Evolutionary conservation across 1,140 invertebrate species (phyloP).

Genomic region (Drosophila insularis): DNA sequence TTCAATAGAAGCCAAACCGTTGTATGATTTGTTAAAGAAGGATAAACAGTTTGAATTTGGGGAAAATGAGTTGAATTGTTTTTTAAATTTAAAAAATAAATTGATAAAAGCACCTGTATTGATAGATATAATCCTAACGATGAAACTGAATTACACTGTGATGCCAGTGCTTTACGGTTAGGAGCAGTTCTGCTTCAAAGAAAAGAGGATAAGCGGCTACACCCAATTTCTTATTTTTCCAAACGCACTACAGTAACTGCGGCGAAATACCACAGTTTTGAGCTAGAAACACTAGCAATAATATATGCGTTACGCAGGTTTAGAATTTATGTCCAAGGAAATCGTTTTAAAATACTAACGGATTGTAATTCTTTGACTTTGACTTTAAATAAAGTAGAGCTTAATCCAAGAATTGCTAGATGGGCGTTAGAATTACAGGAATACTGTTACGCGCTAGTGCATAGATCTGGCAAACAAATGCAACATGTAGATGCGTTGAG

Average conservation of each 20-base stretch:
- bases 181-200: not conserved
- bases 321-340: too few species aligned
- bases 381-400: not conserved
- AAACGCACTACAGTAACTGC: not conserved
- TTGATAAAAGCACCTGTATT: too few species aligned
- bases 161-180: not conserved
- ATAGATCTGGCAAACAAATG: too few species aligned
- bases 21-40: not conserved
- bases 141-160: too few species aligned
- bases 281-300: not conserved
- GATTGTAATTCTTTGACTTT: not conserved
- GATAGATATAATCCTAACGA: too few species aligned
- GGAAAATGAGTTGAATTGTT: constrained; percentile 8
- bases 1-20: constrained; percentile 5
- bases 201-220: constrained; percentile 1
- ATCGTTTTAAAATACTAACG: too few species aligned
- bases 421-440: constrained; percentile 43
- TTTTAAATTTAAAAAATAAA: not conserved
- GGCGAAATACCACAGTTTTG: constrained; percentile 1
- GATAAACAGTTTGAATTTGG: constrained; percentile 12
- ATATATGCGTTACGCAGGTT: not conserved
- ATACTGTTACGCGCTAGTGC: too few species aligned
- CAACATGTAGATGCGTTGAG: constrained; percentile 67
- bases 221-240: constrained; percentile 8
- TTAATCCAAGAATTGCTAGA: not conserved